Base-by-base conservation (phyloP, 2,888 invertebrate species). In the Plebejus argus region DNA sequence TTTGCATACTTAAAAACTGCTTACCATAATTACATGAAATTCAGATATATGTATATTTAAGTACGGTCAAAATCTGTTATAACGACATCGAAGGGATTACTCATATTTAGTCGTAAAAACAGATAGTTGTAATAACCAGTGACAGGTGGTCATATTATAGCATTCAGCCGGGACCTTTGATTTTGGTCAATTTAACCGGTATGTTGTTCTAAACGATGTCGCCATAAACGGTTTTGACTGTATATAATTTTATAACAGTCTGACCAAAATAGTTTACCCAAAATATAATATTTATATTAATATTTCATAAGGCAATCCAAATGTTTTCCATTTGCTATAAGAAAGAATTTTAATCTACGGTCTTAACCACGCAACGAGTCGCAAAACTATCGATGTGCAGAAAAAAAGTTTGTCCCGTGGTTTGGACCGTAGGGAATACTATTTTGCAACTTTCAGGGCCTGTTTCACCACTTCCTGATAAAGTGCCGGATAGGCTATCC, bases 281-380 rank as follows among this genome's bases (percentile, higher is more conserved):
- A 45, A 12, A 12, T 23, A 1, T 23, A 61, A 7, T 61, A 23
- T 23, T 61, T 8, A n/a, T 28, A 28, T 4, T 33, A 20, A 66
- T 66, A 66, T 66, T 15, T 66, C 12, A 28, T 33, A 66, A 66
- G 66, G 2, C 12, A 18, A 33, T 28, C 66, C 15, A 28, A 66
- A 66, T 53, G 66, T 66, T 66, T 66, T 66, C 66, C 66, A 66
- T 28, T 66, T 28, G 1, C 15, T 66, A 15, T 66, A 28, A 66
- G 66, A 18, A 66, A 0, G 23, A 66, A 28, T 66, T 66, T 15
- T n/a, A n/a, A 66, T 5, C 15, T 28, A 33, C 23, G 53, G 53
- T 53, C 53, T 18, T 53, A 53, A 53, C 18, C 18, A 53, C 53
- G 53, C 4, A 53, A 6, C 53, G 18, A 18, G 53, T 53, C 18